Evolutionary conservation across 2,888 invertebrate species (phyloP).

Genomic region (Callyntrura guangdongensis): DNA sequence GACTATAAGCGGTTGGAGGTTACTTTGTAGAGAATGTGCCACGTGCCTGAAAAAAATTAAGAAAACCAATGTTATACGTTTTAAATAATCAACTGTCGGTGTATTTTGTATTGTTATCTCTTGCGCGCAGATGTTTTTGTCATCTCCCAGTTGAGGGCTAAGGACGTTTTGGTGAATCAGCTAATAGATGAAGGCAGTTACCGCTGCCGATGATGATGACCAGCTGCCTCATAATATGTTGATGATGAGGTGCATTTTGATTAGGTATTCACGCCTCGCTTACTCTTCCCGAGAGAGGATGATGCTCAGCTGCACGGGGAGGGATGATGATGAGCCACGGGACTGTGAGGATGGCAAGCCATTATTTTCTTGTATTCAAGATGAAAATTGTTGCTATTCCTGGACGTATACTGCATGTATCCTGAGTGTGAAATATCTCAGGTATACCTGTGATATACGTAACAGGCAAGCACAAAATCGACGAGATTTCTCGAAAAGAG

Average conservation of each 20-base stretch:
- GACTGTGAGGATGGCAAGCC: background rate
- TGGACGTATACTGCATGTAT: conserved; percentile 99
- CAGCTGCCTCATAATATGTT: background rate
- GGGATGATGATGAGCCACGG: background rate
- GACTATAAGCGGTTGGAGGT: background rate
- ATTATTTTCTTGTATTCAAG: conserved; percentile 33
- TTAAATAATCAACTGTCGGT: background rate
- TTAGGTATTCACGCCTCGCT: background rate
- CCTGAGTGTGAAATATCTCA: conserved; percentile 98
- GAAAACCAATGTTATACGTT: conserved; percentile 17
- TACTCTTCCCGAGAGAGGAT: background rate
- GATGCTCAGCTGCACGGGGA: background rate
- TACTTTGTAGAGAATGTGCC: background rate
- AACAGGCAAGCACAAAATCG: conserved; percentile 95
- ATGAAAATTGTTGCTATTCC: conserved; percentile 88
- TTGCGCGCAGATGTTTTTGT: conserved; percentile 45
- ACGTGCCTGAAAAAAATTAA: conserved; percentile 48
- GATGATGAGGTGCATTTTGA: conserved; percentile 11
- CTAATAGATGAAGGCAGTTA: background rate
- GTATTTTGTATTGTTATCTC: conserved; percentile 18
- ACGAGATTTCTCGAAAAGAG: conserved; percentile 48
- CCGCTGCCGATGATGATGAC: background rate
- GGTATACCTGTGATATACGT: conserved; percentile 99
- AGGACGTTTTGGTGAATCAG: background rate
- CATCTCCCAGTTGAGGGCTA: conserved; percentile 12